A percentile compares a stretch with the other conserved stretches of the same genome.
Evolutionary conservation across 2,113 vertebrate genomes (phyloP).

Genomic region (Leiothrix lutea): DNA sequence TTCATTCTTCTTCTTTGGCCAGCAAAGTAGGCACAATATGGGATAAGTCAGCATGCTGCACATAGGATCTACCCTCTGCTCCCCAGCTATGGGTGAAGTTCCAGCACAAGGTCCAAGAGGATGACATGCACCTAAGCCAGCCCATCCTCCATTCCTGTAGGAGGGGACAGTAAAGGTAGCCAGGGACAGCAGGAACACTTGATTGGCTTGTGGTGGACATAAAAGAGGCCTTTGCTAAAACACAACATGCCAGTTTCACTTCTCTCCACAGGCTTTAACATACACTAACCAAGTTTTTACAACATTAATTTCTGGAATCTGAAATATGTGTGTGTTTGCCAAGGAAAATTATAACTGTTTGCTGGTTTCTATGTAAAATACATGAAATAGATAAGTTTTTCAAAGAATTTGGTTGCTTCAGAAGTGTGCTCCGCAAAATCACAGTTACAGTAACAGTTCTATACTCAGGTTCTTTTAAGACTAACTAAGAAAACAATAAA

Average conservation of each 20-base stretch:
- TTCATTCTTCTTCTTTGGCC: background rate
- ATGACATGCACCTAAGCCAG: accelerated
- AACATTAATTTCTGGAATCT: background rate
- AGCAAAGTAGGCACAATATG: background rate
- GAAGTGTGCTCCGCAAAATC: background rate
- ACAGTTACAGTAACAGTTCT: background rate
- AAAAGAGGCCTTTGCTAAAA: background rate
- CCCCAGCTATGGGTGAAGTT: background rate
- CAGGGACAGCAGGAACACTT: background rate
- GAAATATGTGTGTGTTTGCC: background rate
- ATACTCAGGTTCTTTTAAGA: background rate
- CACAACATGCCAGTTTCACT: background rate
- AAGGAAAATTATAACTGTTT: background rate
- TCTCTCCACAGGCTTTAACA: background rate
- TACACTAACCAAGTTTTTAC: background rate
- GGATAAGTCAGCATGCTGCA: background rate
- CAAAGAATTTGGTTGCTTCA: background rate
- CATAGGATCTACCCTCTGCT: background rate
- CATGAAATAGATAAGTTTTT: background rate
- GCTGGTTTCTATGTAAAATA: background rate
- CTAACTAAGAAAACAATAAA: background rate
- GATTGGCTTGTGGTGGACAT: background rate
- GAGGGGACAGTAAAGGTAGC: background rate
- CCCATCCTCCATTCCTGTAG: background rate
- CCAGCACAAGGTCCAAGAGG: background rate